Evolutionary conservation across 2,888 invertebrate species (phyloP), one percentile per base, ranked within the genome.

Genomic region (Luperina testacea): DNA sequence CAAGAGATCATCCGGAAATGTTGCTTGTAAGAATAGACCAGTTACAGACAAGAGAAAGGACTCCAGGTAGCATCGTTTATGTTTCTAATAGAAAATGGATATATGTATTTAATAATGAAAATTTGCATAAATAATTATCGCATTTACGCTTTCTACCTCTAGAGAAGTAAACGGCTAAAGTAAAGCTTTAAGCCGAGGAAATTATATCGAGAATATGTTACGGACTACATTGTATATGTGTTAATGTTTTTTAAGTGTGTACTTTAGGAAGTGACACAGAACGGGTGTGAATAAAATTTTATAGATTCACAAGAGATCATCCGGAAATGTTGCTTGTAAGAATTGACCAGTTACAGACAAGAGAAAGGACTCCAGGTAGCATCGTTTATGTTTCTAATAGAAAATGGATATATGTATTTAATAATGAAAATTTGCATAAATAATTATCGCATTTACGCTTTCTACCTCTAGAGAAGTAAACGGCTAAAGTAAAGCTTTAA

Each of bases 261-360:
- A n/a, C n/a, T n/a, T n/a, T n/a, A n/a, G n/a, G n/a, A n/a, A n/a
- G n/a, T n/a, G n/a, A n/a, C n/a, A n/a, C n/a, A n/a, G n/a, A 81
- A 84, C 70, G 20, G 57, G 80, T 80, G 82, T 80, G 82, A 87
- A 80, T 82, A 82, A 80, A 80, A 75, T 80, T 84, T 82, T 82
- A 76, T 80, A 80, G 77, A 87, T 80, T 87, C 71, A 69, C 84
- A 76, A 71, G 78, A 78, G 72, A 80, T 67, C 53, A 64, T 79
- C 74, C 77, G 78, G 83, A 83, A 70, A 83, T 72, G 71, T 77
- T 64, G 45, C n/a, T 69, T 53, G 70, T 82, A 15, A 76, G 57
- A 81, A 76, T 64, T 70, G 57, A 71, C 59, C 15, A 45, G 57
- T 53, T 48, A 61, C 48, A 48, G n/a, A 69, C 69, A 20, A 86